Evolutionary conservation across 2,113 vertebrate genomes (phyloP).

Genomic region (Sisor rabdophorus): DNA sequence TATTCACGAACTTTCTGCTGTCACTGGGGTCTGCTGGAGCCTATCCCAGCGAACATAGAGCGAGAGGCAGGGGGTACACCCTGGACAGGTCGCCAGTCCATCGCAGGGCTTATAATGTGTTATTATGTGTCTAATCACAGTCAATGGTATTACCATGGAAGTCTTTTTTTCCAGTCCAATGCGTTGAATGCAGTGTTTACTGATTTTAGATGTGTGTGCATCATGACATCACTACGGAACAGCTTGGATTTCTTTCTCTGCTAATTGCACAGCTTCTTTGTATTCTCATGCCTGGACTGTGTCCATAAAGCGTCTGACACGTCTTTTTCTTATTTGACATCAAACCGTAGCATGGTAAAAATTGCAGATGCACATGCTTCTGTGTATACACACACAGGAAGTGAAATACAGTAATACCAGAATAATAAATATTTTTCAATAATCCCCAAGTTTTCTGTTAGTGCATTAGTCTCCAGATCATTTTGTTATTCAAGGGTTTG

Average conservation of each 20-base stretch:
- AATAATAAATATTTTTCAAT: neutral
- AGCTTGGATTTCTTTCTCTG: neutral
- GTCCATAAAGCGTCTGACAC: neutral
- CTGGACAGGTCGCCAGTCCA: too few relatives aligned
- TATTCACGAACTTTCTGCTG: too few relatives aligned
- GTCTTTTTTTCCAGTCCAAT: neutral
- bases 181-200: neutral
- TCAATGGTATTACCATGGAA: neutral
- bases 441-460: neutral
- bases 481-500: neutral
- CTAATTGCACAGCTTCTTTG: neutral
- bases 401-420: neutral
- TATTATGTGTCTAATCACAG: neutral
- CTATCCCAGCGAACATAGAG: too few relatives aligned
- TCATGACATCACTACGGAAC: neutral
- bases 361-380: neutral
- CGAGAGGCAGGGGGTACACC: too few relatives aligned
- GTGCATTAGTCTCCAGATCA: neutral
- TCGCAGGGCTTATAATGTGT: too few relatives aligned
- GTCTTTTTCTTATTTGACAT: neutral
- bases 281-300: neutral
- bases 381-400: neutral
- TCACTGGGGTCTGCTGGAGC: too few relatives aligned
- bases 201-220: conserved; percentile 6
- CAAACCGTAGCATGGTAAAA: neutral